Conservation (phyloP, 2,888 invertebrate species). For the Pecten maximus region DNA sequence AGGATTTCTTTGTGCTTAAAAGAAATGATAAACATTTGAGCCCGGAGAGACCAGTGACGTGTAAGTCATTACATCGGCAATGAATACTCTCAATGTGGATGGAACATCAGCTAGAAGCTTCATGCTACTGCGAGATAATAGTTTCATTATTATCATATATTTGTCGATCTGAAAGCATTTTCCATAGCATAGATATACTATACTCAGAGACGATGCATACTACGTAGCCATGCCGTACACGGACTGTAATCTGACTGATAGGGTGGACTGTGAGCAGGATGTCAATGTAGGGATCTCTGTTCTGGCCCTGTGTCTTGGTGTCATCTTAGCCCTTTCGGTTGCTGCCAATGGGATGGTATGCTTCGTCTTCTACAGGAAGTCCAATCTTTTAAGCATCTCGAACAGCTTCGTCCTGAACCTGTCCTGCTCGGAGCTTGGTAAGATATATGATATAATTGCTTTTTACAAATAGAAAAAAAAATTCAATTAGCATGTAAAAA, state of each 20-base stretch:
- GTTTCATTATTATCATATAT: not conserved
- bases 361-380: constrained; percentile 68
- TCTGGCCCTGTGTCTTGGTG: constrained; percentile 65
- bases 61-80: too few species aligned
- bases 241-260: not conserved
- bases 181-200: not conserved
- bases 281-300: constrained; percentile 52
- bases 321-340: constrained; percentile 65
- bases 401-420: constrained; percentile 73
- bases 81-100: too few species aligned
- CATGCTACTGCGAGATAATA: too few species aligned
- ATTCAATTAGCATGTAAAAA: too few species aligned
- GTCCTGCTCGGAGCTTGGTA: constrained; percentile 69
- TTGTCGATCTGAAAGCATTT: not conserved
- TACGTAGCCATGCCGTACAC: not conserved
- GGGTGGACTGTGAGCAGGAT: not conserved
- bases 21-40: too few species aligned
- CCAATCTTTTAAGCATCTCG: constrained; percentile 69
- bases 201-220: not conserved
- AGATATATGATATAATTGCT: too few species aligned
- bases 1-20: too few species aligned
- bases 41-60: too few species aligned
- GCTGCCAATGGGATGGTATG: constrained; percentile 67
- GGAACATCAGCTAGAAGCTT: too few species aligned
- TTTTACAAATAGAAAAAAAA: too few species aligned